Base-by-base conservation (phyloP, 2,797 vertebrate genomes). In the Sparus aurata region DNA sequence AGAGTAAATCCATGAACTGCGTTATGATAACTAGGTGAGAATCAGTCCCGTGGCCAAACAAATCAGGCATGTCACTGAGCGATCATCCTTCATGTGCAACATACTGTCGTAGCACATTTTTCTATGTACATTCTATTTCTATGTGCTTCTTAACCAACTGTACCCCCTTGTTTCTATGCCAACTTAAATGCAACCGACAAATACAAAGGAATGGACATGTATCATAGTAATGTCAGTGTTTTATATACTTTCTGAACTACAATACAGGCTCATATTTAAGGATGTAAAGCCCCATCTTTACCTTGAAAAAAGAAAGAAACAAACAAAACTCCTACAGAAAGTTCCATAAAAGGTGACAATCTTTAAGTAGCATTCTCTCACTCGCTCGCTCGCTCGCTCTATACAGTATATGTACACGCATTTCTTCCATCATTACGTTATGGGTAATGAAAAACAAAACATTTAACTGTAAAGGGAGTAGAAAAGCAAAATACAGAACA, bases 321-420 rank as follows among this genome's bases (percentile, higher is more conserved):
- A 84, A 34, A 47, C 73, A 80, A 83, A 78, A 76, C 20, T 62
- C 46, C 67, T 77, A 82, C 77, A 23, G 57, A 84, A 83, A 71
- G 38, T 75, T 79, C 22, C 20, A 64, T 78, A 83, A 91, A 38
- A 65, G 74, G 69, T 85, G 76, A 93, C 91, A 93, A 89, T 91
- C 80, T 89, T 90, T 81, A 92, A 71, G 80, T 87, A 88, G 82
- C 83, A 82, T 76, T 86, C 80, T 78, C 75, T 78, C 76, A 38
- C 47, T 75, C 54, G 54, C 80, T 68, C 76, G 38, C 47, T 75
- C 54, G 54, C 80, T 68, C 76, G 38, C 70, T 91, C 82, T 92
- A 92, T 93, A 94, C 90, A 93, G 69, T 81, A 80, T 92, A 89
- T 91, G 82, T 92, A 92, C 91, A 93, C 75, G 90, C 52, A 79